Conservation (phyloP, 2,113 vertebrate species). For the Trichomycterus rosablanca region DNA sequence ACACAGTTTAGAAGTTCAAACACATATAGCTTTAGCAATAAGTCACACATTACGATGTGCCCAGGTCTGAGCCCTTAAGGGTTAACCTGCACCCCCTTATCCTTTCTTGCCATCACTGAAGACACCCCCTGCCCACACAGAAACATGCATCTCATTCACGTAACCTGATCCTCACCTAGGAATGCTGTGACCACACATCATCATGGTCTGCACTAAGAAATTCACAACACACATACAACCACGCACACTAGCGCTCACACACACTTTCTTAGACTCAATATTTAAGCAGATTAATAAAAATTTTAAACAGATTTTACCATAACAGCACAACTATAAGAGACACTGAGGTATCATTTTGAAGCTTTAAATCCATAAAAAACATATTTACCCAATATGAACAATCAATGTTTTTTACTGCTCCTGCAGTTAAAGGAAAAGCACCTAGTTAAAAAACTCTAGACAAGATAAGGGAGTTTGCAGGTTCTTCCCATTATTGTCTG, state of each 20-base stretch:
- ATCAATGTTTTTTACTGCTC: no score
- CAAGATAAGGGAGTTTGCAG: no score
- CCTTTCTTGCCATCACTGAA: not conserved
- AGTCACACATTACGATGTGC: slow-evolving; percentile 40
- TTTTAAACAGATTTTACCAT: no score
- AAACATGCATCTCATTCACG: slow-evolving; percentile 46
- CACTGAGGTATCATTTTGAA: no score
- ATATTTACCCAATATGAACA: no score
- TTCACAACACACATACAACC: slow-evolving; percentile 7
- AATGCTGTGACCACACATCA: slow-evolving; percentile 44
- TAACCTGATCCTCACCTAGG: slow-evolving; percentile 52
- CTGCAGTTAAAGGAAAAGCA: no score
- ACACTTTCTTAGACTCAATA: no score
- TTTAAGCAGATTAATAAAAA: no score
- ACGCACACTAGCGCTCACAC: not conserved
- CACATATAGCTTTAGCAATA: slow-evolving; percentile 20
- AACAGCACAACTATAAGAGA: no score
- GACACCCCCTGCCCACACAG: slow-evolving; percentile 29
- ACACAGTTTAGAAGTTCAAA: slow-evolving; percentile 34
- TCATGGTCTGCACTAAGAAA: slow-evolving; percentile 45
- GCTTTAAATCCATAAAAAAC: no score
- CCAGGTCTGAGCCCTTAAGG: slow-evolving; percentile 39
- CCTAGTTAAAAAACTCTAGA: no score
- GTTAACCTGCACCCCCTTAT: slow-evolving; percentile 46
- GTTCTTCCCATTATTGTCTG: no score